A percentile compares a stretch with the other conserved stretches of the same genome.
Conservation (phyloP, 2,797 vertebrate species). For the Catamblyrhynchus diadema region DNA sequence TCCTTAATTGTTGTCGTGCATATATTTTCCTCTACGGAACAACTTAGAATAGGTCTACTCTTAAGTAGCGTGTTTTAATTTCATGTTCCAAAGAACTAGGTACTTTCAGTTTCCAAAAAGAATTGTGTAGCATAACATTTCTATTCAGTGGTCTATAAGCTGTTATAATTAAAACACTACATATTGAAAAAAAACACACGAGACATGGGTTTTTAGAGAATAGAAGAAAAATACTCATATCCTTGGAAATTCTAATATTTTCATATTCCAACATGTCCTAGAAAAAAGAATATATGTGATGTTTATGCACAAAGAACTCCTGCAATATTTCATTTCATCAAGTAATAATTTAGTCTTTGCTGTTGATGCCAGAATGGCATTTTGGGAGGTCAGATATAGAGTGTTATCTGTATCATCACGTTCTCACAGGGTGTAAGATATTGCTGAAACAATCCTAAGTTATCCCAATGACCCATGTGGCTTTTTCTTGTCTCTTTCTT, state of each 20-base stretch:
- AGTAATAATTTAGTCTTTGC: not conserved
- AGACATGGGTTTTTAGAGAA: rapidly evolving
- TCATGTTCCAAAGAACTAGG: not conserved
- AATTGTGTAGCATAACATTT: not conserved
- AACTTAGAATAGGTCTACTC: not conserved
- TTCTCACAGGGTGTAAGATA: not conserved
- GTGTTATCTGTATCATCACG: rapidly evolving
- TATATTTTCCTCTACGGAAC: not conserved
- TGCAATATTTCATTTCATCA: not conserved
- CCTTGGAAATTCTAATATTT: not conserved
- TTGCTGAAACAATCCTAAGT: not conserved
- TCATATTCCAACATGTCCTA: not conserved
- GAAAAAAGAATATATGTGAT: not conserved
- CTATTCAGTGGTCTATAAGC: not conserved
- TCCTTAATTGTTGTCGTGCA: not conserved
- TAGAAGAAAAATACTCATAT: not conserved
- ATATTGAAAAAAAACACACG: not conserved
- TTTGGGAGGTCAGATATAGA: not conserved
- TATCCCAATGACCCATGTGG: not conserved
- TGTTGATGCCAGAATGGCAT: not conserved
- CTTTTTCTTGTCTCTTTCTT: not conserved
- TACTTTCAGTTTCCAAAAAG: not conserved
- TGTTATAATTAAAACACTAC: not conserved
- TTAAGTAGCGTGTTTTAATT: not conserved
- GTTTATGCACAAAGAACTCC: not conserved